These are phyloP conservation scores for Lysiphlebus fabarum DNA, from an alignment of 1,140 invertebrate genomes.

Conservation along the genomic window DNA sequence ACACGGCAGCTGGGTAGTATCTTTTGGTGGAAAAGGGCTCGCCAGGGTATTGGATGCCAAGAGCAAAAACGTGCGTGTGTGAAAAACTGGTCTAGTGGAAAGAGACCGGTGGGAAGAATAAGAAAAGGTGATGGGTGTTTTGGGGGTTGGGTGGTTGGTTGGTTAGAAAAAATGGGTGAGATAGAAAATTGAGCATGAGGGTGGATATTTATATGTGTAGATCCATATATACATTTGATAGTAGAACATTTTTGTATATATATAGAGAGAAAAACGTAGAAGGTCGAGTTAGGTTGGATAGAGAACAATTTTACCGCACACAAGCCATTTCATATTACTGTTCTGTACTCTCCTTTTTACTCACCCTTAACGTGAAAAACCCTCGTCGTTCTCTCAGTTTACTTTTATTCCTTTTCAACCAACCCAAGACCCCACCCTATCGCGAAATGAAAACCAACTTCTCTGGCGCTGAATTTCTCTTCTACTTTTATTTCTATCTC, in stretches of 20 bases:
- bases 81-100: neutral
- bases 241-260: no score
- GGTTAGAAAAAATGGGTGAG: no score
- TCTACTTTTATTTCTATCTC: neutral
- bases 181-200: no score
- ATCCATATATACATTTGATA: neutral
- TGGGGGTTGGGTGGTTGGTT: neutral
- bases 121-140: neutral
- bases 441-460: constrained; percentile 30
- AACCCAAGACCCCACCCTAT: neutral
- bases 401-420: constrained; percentile 15
- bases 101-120: neutral
- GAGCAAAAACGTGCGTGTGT: constrained; percentile 15
- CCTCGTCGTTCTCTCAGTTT: constrained; percentile 22
- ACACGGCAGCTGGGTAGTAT: constrained; percentile 13
- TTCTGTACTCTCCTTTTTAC: constrained; percentile 13
- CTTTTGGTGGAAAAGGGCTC: constrained; percentile 10
- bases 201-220: neutral
- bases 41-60: constrained; percentile 3
- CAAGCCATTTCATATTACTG: constrained; percentile 24
- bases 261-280: no score
- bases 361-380: constrained; percentile 2
- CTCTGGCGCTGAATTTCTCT: constrained; percentile 7
- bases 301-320: constrained; percentile 23
- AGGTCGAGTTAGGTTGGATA: constrained; percentile 22